A percentile compares a stretch with the other conserved stretches of the same genome.
phyloP scores from a whole-genome alignment of 2,888 invertebrate species.

The Dynastes grantii region DNA sequence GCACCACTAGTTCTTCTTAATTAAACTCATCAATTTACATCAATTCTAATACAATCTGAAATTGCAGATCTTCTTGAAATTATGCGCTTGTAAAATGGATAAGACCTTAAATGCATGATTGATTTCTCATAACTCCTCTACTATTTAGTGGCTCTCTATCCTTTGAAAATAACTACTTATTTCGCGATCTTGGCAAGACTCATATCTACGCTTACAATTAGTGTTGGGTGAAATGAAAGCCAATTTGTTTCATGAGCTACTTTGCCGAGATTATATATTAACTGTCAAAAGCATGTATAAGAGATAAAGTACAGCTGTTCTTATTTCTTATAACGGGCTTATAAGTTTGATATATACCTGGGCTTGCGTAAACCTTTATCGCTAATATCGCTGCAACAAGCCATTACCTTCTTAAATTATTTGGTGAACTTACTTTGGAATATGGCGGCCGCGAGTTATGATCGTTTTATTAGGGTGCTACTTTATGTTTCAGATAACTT shows the following conservation, averaged over 20 bases:
- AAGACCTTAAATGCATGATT: no score
- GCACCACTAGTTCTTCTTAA: no score
- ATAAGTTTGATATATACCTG: constrained; percentile 5
- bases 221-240: constrained; percentile 6
- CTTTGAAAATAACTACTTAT: background rate
- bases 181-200: constrained; percentile 11
- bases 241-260: constrained; percentile 21
- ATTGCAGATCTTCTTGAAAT: no score
- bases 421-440: background rate
- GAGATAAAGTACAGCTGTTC: constrained; percentile 22
- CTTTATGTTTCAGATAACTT: no score
- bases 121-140: no score
- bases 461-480: no score
- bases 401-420: constrained; percentile 23
- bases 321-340: constrained; percentile 14
- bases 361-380: background rate
- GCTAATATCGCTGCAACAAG: constrained; percentile 13
- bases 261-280: constrained; percentile 30
- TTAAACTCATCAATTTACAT: no score
- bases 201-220: background rate
- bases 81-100: no score
- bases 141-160: no score
- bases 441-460: no score
- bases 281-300: constrained; percentile 27
- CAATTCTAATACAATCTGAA: no score